Evolutionary conservation across 2,113 vertebrate species (phyloP).

Genomic region (Colistium nudipinnis): DNA sequence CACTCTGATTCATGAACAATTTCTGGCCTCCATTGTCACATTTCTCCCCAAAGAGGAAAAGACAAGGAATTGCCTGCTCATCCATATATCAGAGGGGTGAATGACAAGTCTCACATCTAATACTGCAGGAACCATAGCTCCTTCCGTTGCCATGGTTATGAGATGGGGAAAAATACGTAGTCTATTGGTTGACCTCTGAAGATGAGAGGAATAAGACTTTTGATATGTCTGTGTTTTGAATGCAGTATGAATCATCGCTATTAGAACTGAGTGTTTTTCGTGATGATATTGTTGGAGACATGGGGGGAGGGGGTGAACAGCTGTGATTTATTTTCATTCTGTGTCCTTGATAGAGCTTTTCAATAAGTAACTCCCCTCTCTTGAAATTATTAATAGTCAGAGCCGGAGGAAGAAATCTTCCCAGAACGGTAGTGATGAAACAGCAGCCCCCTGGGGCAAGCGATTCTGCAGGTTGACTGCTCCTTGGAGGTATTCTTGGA

Average conservation of each 20-base stretch:
- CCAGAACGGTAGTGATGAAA: slow-evolving; percentile 5
- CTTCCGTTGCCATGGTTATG: slow-evolving; percentile 15
- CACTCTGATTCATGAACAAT: slow-evolving; percentile 42
- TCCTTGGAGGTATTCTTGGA: slow-evolving; percentile 10
- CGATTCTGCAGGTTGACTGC: slow-evolving; percentile 19
- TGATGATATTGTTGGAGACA: too few relatives aligned
- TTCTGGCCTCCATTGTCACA: slow-evolving; percentile 27
- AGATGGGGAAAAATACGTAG: background rate
- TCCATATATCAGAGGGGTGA: slow-evolving; percentile 28
- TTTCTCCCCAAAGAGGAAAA: slow-evolving; percentile 27
- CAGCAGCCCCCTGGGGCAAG: slow-evolving; percentile 7
- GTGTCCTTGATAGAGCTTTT: slow-evolving; percentile 20
- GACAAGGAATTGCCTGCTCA: background rate
- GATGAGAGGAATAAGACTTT: too few relatives aligned
- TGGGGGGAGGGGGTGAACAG: background rate
- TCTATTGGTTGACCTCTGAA: slow-evolving; percentile 1
- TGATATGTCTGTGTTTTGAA: too few relatives aligned
- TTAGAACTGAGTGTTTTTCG: too few relatives aligned
- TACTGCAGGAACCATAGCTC: background rate
- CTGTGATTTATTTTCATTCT: slow-evolving; percentile 9
- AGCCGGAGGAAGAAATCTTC: slow-evolving; percentile 33
- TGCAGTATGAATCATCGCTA: too few relatives aligned
- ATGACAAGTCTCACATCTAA: slow-evolving; percentile 25
- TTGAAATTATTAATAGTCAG: slow-evolving; percentile 47
- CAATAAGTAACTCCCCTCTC: slow-evolving; percentile 33